Evolutionary conservation across 2,797 vertebrate genomes (phyloP).

Genomic region (Xenops minutus): DNA sequence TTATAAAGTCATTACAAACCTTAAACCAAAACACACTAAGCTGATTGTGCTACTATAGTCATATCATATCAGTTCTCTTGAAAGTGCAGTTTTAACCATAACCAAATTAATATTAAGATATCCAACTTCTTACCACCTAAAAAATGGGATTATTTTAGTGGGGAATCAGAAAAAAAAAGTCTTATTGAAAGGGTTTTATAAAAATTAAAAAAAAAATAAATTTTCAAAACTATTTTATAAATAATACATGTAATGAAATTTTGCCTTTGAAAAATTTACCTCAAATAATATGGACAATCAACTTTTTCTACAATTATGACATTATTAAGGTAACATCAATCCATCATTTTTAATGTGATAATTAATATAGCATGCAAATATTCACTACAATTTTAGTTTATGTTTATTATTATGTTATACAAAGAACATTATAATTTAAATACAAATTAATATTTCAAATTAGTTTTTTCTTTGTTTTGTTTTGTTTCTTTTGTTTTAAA

Average conservation of each 20-base stretch:
- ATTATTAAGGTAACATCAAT: not conserved
- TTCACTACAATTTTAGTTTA: not conserved
- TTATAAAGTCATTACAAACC: not conserved
- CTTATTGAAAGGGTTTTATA: no score
- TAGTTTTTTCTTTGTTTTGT: no score
- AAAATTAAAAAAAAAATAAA: not conserved
- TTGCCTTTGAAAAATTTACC: not conserved
- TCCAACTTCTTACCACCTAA: not conserved
- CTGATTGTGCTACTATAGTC: not conserved
- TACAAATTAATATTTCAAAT: fast-evolving
- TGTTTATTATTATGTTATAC: not conserved
- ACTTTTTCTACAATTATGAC: not conserved
- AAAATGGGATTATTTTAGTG: fast-evolving
- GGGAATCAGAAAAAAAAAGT: not conserved
- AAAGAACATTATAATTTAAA: not conserved
- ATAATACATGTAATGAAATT: not conserved
- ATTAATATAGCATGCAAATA: not conserved
- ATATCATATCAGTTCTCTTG: not conserved
- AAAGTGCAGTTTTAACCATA: not conserved
- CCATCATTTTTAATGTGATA: not conserved
- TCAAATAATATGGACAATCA: not conserved
- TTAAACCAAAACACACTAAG: not conserved
- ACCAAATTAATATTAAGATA: not conserved
- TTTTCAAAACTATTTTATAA: not conserved
- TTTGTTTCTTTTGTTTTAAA: not conserved